phyloP scores from a whole-genome alignment of 2,888 invertebrate species.

The Drosophila picticornis region DNA sequence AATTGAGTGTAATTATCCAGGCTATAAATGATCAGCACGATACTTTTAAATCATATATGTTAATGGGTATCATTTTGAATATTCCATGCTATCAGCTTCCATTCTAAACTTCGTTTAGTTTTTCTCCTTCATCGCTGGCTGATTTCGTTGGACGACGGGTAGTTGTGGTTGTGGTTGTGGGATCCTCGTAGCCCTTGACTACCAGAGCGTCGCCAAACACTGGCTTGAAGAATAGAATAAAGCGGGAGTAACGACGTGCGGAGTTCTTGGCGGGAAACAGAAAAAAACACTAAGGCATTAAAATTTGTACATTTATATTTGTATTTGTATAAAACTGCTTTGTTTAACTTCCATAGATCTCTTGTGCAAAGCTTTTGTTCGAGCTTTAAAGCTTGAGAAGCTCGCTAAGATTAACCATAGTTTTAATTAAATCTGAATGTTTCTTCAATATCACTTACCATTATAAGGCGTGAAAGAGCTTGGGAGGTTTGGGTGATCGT shows the following conservation, averaged over 20 bases:
- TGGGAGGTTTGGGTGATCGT: conserved; percentile 87
- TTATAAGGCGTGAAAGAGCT: conserved; percentile 87
- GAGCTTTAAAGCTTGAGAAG: conserved; percentile 3
- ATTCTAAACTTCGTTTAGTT: conserved; percentile 56
- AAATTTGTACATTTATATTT: not conserved
- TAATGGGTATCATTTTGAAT: too few species aligned
- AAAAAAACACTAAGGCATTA: conserved; percentile 1
- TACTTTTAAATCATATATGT: not conserved
- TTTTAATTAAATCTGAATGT: not conserved
- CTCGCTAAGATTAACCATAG: not conserved
- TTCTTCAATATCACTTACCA: conserved; percentile 85
- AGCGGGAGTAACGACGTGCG: conserved; percentile 90
- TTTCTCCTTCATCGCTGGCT: conserved; percentile 39
- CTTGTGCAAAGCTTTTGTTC: not conserved
- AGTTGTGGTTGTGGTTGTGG: conserved; percentile 70
- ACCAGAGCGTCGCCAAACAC: conserved; percentile 90
- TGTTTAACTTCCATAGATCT: not conserved
- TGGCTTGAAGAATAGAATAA: conserved; percentile 91
- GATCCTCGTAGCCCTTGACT: conserved; percentile 89
- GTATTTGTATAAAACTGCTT: not conserved
- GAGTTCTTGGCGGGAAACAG: conserved; percentile 88
- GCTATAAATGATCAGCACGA: not conserved
- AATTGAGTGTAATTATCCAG: not conserved
- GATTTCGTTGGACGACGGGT: conserved; percentile 63
- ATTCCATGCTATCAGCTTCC: not conserved